Conservation (phyloP, 2,113 vertebrate genomes). For the Laticauda colubrina region DNA sequence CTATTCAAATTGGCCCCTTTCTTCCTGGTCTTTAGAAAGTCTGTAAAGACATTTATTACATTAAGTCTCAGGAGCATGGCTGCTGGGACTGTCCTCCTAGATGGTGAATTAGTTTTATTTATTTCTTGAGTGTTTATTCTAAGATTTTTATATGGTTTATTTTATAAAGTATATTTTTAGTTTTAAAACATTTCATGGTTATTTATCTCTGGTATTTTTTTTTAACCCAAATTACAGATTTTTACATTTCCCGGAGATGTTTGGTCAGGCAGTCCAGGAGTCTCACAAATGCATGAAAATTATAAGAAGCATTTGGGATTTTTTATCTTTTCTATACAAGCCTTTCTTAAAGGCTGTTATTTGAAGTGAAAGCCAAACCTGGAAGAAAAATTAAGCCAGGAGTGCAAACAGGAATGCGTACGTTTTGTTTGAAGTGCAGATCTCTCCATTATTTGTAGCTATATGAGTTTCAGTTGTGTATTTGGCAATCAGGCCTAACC, state of each 20-base stretch:
- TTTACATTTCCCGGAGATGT: neutral
- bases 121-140: neutral
- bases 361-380: neutral
- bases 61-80: neutral
- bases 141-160: neutral
- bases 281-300: neutral
- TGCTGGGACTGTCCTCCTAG: neutral
- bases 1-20: neutral
- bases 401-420: conserved; percentile 7
- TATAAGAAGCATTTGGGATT: conserved; percentile 16
- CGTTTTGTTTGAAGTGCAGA: conserved; percentile 12
- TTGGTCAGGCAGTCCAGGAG: neutral
- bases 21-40: neutral
- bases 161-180: neutral
- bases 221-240: neutral
- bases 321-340: conserved; percentile 16
- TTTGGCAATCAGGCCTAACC: conserved; percentile 3
- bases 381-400: conserved; percentile 13
- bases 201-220: neutral
- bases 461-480: conserved; percentile 12
- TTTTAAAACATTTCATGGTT: neutral
- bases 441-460: neutral
- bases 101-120: neutral
- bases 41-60: neutral
- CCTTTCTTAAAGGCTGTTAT: conserved; percentile 5